These are phyloP conservation scores for Euwallacea fornicatus DNA, from an alignment of 1,140 invertebrate species.

Conservation along the genomic window DNA sequence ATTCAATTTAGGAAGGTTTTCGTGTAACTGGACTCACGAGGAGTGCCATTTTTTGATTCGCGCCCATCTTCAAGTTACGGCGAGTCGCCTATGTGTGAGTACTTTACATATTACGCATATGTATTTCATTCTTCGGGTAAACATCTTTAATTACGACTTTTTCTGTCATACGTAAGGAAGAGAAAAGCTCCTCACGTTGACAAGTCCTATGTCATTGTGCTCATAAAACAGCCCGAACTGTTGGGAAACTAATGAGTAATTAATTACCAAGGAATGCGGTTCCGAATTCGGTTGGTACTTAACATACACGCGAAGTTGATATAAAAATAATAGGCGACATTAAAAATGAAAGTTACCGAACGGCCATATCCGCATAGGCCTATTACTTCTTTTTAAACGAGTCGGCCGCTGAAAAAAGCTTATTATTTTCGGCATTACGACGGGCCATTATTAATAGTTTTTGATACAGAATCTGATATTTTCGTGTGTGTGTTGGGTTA, in stretches of 20 bases:
- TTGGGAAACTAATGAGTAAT: neutral
- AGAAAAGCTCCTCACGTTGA: no score
- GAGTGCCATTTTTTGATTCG: no score
- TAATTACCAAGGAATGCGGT: conserved; percentile 6
- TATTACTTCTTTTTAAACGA: conserved; percentile 5
- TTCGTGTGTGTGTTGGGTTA: neutral
- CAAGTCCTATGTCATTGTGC: no score
- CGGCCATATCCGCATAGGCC: conserved; percentile 13
- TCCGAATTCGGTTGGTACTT: neutral
- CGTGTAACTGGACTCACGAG: no score
- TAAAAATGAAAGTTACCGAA: conserved; percentile 18
- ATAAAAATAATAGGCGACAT: conserved; percentile 9
- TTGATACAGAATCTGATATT: conserved; percentile 10
- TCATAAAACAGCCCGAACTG: no score
- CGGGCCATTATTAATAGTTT: conserved; percentile 9
- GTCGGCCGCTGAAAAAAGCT: neutral
- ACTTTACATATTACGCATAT: no score
- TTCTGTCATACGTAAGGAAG: no score
- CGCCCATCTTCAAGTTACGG: no score
- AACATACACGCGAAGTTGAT: conserved; percentile 17
- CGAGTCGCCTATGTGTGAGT: no score
- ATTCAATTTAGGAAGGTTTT: no score
- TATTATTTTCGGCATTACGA: conserved; percentile 5
- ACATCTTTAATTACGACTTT: no score
- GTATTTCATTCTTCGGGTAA: no score